phyloP scores from a whole-genome alignment of 2,113 vertebrate species.

The Elephantulus edwardii region DNA sequence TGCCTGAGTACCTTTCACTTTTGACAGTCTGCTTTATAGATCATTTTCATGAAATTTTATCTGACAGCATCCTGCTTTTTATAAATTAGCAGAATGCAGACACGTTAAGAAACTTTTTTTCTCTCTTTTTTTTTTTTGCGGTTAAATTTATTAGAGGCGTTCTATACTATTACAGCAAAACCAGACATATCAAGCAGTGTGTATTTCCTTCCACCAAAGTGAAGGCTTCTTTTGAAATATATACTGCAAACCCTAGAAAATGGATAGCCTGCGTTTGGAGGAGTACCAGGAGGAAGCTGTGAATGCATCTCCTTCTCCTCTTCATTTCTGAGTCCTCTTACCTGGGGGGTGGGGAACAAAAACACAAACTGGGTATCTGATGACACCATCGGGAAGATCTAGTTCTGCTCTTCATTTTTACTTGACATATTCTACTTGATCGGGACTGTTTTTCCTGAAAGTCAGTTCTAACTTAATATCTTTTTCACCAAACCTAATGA shows the following conservation, averaged over 20 bases:
- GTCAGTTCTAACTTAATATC: background rate
- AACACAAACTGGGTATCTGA: background rate
- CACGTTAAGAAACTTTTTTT: background rate
- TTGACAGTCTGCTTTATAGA: slow-evolving; percentile 70
- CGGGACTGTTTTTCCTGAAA: background rate
- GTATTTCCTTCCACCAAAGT: slow-evolving; percentile 30
- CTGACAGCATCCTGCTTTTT: slow-evolving; percentile 69
- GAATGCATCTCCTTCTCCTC: background rate
- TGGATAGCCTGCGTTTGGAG: background rate
- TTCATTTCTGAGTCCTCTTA: background rate
- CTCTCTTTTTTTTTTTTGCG: no score
- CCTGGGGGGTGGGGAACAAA: background rate
- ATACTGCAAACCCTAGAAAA: background rate
- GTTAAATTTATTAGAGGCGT: slow-evolving; percentile 69
- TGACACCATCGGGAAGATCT: background rate
- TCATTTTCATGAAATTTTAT: slow-evolving; percentile 75
- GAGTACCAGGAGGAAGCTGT: background rate
- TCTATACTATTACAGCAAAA: background rate
- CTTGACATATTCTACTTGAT: background rate
- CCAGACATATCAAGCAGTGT: background rate
- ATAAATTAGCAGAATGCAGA: slow-evolving; percentile 70
- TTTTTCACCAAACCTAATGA: background rate
- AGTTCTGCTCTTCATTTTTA: background rate
- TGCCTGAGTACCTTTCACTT: slow-evolving; percentile 59
- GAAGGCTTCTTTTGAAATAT: slow-evolving; percentile 40